Evolutionary conservation across 1,140 invertebrate species (phyloP).

Genomic region (Papilio polyxenes): DNA sequence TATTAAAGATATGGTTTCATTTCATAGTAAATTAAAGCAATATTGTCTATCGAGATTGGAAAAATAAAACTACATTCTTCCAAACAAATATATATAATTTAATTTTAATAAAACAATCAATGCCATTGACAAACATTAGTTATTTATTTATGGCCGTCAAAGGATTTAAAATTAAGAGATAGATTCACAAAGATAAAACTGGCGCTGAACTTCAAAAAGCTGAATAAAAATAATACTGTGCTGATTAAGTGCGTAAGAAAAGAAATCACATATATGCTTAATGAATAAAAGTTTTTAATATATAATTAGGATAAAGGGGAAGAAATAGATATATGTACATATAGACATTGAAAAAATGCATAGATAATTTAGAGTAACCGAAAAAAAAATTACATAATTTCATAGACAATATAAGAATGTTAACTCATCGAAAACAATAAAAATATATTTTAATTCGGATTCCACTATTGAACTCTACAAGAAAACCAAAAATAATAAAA

Average conservation of each 20-base stretch:
- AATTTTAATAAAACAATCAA: constrained; percentile 26
- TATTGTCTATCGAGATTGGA: background rate
- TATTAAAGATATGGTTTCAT: constrained; percentile 33
- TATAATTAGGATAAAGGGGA: background rate
- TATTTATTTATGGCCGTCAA: background rate
- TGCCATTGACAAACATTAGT: background rate
- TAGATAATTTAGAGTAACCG: background rate
- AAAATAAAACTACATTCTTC: constrained; percentile 13
- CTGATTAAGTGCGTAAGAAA: constrained; percentile 16
- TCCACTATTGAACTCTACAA: background rate
- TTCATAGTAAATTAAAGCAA: background rate
- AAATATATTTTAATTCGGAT: background rate
- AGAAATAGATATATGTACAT: background rate
- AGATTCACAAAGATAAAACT: background rate
- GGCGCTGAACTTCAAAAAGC: background rate
- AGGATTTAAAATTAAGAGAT: constrained; percentile 3
- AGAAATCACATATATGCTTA: background rate
- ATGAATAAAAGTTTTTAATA: background rate
- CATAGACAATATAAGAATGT: background rate
- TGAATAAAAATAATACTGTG: background rate
- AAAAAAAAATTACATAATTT: background rate
- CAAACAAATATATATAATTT: constrained; percentile 34
- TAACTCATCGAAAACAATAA: background rate
- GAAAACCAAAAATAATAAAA: background rate
- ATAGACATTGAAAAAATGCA: background rate